Base-by-base conservation (phyloP, 2,797 vertebrate genomes). In the Acanthis flammea region DNA sequence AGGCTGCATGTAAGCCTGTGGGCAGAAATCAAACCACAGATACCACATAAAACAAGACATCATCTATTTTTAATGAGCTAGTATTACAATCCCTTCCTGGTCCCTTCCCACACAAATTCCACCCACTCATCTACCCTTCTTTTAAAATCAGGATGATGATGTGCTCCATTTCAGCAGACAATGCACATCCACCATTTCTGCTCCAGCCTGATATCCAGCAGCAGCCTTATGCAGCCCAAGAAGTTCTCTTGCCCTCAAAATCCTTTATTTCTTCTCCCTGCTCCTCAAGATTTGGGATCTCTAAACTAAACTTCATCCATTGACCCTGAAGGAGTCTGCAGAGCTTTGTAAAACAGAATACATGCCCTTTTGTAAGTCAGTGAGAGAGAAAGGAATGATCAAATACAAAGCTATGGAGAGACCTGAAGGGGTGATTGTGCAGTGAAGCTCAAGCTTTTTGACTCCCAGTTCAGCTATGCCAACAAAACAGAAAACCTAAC, bases 1-100 rank as follows among this genome's bases (percentile, higher is more conserved):
- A 47, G 99, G 99, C 98, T 99, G 99, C 98, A 99, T 99, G 97
- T 98, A 99, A 79, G 98, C 99, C 99, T 99, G 96, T 33, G 76
- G 89, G 79, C 44, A 94, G 82, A 79, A 94, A 93, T 72, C 63
- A 92, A 92, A 82, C 79, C 92, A 90, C 68, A 94, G 48, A 93
- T 74, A 85, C 45, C 74, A 91, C 55, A 82, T 66, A 91, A 80
- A 97, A 91, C 60, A 79, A 93, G 35, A 76, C 76, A 86, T 75
- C 13, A 48, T 90, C 81, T 67, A 89, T 96, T 94, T 86, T 96
- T 90, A 92, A 89, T 45, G 79, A 95, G 57, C 12, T 3, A 90
- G 67, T 45, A 93, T 70, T 86, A 88, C 58, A 74, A 94, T 33
- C 33, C 39, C 65, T 93, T 95, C 67, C 81, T 2, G 5, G 66